A percentile compares a stretch with the other conserved stretches of the same genome.
These are phyloP conservation scores for Cataglyphis cursor DNA, from an alignment of 2,888 invertebrate genomes.

Conservation along the genomic window DNA sequence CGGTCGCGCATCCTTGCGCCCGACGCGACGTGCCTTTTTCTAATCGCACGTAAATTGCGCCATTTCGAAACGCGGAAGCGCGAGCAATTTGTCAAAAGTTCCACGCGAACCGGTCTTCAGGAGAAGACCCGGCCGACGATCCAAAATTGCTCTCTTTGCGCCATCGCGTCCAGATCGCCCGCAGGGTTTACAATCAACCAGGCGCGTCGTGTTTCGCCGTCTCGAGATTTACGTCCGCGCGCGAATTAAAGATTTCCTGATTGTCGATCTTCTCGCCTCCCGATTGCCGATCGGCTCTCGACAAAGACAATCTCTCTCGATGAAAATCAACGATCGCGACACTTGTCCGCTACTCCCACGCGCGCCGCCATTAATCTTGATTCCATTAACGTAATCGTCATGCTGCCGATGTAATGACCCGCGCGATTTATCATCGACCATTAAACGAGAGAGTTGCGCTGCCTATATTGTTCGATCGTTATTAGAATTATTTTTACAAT, in stretches of 20 bases:
- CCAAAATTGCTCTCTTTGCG: slow-evolving; percentile 52
- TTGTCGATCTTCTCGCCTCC: slow-evolving; percentile 14
- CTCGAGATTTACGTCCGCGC: slow-evolving; percentile 63
- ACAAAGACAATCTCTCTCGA: slow-evolving; percentile 40
- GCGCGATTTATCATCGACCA: slow-evolving; percentile 27
- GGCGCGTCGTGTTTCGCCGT: slow-evolving; percentile 28
- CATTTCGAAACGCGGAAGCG: slow-evolving; percentile 55
- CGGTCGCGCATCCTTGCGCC: slow-evolving; percentile 44
- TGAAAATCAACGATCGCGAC: slow-evolving; percentile 27
- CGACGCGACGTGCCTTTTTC: slow-evolving; percentile 46
- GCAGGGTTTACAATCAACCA: slow-evolving; percentile 63
- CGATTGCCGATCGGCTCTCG: slow-evolving; percentile 1
- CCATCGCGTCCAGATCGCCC: slow-evolving; percentile 50
- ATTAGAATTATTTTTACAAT: slow-evolving; percentile 13
- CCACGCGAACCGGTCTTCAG: slow-evolving; percentile 50
- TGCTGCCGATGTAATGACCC: slow-evolving; percentile 21
- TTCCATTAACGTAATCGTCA: slow-evolving; percentile 38
- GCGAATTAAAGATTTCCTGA: slow-evolving; percentile 54
- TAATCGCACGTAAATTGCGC: slow-evolving; percentile 53
- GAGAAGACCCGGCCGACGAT: slow-evolving; percentile 5
- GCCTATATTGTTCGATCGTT: background rate
- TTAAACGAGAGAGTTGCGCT: background rate
- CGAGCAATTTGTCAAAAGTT: slow-evolving; percentile 54
- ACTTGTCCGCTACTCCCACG: slow-evolving; percentile 11
- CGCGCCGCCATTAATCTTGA: slow-evolving; percentile 36